These are phyloP conservation scores for Isurus oxyrinchus DNA, from an alignment of 2,113 vertebrate genomes.

Conservation along the genomic window DNA sequence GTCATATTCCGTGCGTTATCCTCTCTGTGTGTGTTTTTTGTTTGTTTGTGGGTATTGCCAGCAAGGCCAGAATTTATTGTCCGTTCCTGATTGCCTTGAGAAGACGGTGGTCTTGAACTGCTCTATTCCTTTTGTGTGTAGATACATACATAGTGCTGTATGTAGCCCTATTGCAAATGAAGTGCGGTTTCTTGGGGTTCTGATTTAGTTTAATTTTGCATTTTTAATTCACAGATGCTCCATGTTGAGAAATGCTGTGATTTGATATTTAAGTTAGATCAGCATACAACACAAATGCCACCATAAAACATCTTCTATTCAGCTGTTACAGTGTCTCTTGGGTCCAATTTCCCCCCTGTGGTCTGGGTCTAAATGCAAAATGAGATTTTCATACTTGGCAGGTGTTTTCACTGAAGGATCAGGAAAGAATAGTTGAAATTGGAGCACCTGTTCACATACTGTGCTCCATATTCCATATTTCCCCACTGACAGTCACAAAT, in stretches of 20 bases:
- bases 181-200: not conserved
- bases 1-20: not conserved
- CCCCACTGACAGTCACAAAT: not conserved
- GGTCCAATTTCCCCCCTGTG: not conserved
- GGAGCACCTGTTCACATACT: not conserved
- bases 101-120: not conserved
- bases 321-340: not conserved
- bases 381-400: not conserved
- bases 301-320: not conserved
- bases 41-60: not conserved
- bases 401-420: not conserved
- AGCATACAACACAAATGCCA: not conserved
- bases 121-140: not conserved
- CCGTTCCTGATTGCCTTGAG: not conserved
- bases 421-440: not conserved
- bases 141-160: not conserved
- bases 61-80: not conserved
- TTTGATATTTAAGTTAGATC: not conserved
- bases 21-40: not conserved
- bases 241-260: not conserved
- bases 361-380: constrained; percentile 15
- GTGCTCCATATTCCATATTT: not conserved
- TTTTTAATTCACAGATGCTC: not conserved
- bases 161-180: not conserved
- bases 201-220: not conserved